A percentile compares a stretch with the other conserved stretches of the same genome.
phyloP scores from a whole-genome alignment of 2,888 invertebrate species.

The Ecdyonurus torrentis region DNA sequence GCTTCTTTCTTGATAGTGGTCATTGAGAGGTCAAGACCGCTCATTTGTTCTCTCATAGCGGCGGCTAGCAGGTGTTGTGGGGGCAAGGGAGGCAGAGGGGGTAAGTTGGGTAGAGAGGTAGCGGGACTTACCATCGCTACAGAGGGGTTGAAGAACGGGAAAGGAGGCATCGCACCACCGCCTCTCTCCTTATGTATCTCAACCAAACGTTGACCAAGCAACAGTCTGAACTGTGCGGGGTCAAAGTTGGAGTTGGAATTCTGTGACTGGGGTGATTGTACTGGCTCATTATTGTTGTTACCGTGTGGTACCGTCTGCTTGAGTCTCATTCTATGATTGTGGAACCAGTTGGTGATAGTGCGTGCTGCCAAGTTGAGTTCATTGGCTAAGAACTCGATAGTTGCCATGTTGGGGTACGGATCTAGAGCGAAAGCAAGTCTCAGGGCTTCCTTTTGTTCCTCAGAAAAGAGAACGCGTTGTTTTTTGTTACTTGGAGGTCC shows the following conservation, averaged over 20 bases:
- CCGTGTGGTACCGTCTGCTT: slow-evolving; percentile 40
- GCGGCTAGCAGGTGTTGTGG: slow-evolving; percentile 24
- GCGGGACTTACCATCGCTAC: slow-evolving; percentile 49
- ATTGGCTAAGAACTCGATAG: slow-evolving; percentile 86
- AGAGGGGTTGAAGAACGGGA: slow-evolving; percentile 57
- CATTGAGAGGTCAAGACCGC: slow-evolving; percentile 78
- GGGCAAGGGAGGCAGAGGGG: slow-evolving; percentile 9
- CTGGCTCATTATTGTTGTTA: slow-evolving; percentile 31
- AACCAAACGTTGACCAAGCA: slow-evolving; percentile 74
- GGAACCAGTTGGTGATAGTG: slow-evolving; percentile 99
- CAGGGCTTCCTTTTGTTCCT: slow-evolving; percentile 95
- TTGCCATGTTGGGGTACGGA: slow-evolving; percentile 92
- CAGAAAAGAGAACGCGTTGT: slow-evolving; percentile 90
- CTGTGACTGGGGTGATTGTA: slow-evolving; percentile 7
- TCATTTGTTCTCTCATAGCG: slow-evolving; percentile 60
- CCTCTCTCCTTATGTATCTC: slow-evolving; percentile 75
- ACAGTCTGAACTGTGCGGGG: slow-evolving; percentile 76
- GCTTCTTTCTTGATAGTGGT: slow-evolving; percentile 61
- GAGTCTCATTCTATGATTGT: slow-evolving; percentile 96
- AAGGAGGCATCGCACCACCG: slow-evolving; percentile 38
- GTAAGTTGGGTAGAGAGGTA: slow-evolving; percentile 33
- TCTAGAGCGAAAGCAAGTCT: slow-evolving; percentile 87
- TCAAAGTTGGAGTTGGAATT: slow-evolving; percentile 38
- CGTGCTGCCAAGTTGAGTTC: slow-evolving; percentile 83
- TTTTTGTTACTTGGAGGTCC: slow-evolving; percentile 80